These are phyloP conservation scores for Nasonovia ribisnigri DNA, from an alignment of 2,888 invertebrate species.

Conservation along the genomic window DNA sequence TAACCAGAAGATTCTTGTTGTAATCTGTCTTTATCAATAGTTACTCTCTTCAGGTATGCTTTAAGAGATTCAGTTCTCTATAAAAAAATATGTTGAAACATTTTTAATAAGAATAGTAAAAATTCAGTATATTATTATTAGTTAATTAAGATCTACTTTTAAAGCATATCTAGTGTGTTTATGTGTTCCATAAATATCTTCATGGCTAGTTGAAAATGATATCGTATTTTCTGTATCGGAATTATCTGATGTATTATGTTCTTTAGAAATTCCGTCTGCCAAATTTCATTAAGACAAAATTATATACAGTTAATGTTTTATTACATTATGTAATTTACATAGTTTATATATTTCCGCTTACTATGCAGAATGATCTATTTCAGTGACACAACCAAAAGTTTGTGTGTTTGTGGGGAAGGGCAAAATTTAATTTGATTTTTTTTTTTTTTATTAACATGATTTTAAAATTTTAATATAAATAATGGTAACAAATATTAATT, in stretches of 20 bases:
- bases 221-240: slow-evolving; percentile 61
- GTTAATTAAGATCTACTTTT: slow-evolving; percentile 23
- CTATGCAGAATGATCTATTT: background rate
- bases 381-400: background rate
- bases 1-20: slow-evolving; percentile 68
- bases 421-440: background rate
- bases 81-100: slow-evolving; percentile 43
- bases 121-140: background rate
- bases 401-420: background rate
- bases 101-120: background rate
- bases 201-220: slow-evolving; percentile 62
- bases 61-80: slow-evolving; percentile 68
- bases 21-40: slow-evolving; percentile 68
- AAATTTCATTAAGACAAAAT: slow-evolving; percentile 27
- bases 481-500: background rate
- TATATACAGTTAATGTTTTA: background rate
- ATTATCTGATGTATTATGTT: slow-evolving; percentile 43
- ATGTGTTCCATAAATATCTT: slow-evolving; percentile 61
- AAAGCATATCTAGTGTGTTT: slow-evolving; percentile 59
- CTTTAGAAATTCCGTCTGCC: slow-evolving; percentile 30
- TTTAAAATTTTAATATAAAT: slow-evolving; percentile 4
- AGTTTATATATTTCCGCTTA: background rate
- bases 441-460: background rate
- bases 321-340: too few species aligned
- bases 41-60: slow-evolving; percentile 68